These are phyloP conservation scores for Cyprinodon variegatus DNA, from an alignment of 2,113 vertebrate genomes.

Conservation along the genomic window DNA sequence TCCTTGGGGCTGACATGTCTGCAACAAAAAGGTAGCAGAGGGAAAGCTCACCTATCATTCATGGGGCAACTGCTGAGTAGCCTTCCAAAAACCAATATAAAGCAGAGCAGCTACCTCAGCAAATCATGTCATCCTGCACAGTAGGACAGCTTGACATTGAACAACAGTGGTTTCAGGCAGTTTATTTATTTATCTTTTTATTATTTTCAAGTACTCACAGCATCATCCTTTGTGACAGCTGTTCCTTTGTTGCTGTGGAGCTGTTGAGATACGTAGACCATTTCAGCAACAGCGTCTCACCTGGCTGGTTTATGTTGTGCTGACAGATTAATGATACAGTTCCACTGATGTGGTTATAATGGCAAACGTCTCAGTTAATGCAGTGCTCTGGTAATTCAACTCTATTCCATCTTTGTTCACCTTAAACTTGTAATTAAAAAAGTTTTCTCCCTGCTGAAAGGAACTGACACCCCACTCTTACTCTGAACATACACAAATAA, in stretches of 20 bases:
- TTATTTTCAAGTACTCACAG: not conserved
- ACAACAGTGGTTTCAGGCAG: constrained; percentile 23
- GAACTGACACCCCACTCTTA: not conserved
- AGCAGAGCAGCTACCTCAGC: constrained; percentile 50
- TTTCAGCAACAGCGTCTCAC: constrained; percentile 11
- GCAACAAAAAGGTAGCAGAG: constrained; percentile 28
- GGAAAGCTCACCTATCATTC: constrained; percentile 50
- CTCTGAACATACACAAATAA: not conserved
- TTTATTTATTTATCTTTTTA: not conserved
- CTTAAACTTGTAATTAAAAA: constrained; percentile 58
- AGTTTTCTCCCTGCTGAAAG: constrained; percentile 38
- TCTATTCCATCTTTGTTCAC: constrained; percentile 26
- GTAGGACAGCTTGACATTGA: constrained; percentile 51
- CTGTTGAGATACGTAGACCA: constrained; percentile 37
- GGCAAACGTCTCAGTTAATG: constrained; percentile 45
- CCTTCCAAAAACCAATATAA: constrained; percentile 46
- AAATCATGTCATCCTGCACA: constrained; percentile 49
- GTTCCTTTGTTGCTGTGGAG: constrained; percentile 38
- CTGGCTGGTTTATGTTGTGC: constrained; percentile 12
- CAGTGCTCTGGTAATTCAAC: constrained; percentile 37
- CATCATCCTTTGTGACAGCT: constrained; percentile 42
- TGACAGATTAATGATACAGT: constrained; percentile 61
- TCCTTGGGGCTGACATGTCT: constrained; percentile 11
- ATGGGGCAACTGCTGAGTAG: constrained; percentile 41
- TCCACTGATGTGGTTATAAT: constrained; percentile 43